Percentiles rank a stretch among this genome's conserved stretches.
phyloP scores from a whole-genome alignment of 2,113 vertebrate species.

The Trematocara unimaculatum region DNA sequence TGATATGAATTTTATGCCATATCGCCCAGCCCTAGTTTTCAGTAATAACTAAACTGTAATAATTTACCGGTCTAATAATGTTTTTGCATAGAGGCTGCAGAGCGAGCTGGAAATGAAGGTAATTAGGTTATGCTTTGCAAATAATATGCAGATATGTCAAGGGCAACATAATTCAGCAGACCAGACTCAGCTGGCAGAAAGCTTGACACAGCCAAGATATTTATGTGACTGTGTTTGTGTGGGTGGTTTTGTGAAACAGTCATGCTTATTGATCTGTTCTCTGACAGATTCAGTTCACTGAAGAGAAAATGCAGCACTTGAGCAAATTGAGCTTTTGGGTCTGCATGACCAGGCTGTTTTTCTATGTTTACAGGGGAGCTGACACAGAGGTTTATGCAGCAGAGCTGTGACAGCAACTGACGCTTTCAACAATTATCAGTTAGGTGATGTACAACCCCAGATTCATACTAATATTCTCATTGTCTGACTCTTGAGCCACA shows the following conservation, averaged over 20 bases:
- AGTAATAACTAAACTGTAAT: not conserved
- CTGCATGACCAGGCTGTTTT: constrained; percentile 4
- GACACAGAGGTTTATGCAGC: constrained; percentile 35
- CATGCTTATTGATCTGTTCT: constrained; percentile 15
- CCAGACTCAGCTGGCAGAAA: not conserved
- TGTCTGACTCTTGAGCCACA: not conserved
- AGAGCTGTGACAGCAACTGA: constrained; percentile 40
- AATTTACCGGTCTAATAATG: not conserved
- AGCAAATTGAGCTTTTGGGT: not conserved
- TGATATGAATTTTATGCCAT: too few species aligned
- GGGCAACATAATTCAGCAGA: not conserved
- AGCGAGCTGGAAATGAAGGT: not conserved
- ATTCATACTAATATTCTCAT: not conserved
- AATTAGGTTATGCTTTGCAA: not conserved
- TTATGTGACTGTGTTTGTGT: not conserved
- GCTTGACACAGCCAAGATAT: not conserved
- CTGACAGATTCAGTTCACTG: constrained; percentile 33
- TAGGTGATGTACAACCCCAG: constrained; percentile 30
- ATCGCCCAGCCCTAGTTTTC: too few species aligned
- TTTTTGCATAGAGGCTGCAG: not conserved
- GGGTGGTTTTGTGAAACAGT: constrained; percentile 19
- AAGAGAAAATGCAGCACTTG: not conserved
- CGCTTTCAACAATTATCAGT: constrained; percentile 6
- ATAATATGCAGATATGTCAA: not conserved
- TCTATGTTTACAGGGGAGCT: constrained; percentile 48